These are phyloP conservation scores for Anastrepha ludens DNA, from an alignment of 1,140 invertebrate genomes.

Conservation along the genomic window DNA sequence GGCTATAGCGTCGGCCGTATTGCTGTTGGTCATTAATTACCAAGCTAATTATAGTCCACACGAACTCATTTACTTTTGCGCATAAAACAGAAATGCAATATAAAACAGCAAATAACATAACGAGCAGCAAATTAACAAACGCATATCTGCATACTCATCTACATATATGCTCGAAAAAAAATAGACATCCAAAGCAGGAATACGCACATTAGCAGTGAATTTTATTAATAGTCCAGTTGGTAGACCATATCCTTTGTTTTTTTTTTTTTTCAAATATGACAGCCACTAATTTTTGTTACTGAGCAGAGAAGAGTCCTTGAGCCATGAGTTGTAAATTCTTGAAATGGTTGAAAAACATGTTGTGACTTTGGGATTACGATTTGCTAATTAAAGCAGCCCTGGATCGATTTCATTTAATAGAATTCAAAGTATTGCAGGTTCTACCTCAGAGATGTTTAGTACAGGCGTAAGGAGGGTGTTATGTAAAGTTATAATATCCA, in stretches of 20 bases:
- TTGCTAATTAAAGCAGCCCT: too few species aligned
- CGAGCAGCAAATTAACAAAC: constrained; percentile 46
- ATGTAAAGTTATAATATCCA: too few species aligned
- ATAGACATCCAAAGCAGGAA: background rate
- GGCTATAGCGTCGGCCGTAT: background rate
- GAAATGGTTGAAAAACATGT: too few species aligned
- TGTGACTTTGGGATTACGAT: too few species aligned
- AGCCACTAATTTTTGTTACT: background rate
- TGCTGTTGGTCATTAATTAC: constrained; percentile 37
- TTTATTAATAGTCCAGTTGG: background rate
- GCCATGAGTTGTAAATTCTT: too few species aligned
- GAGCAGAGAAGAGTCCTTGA: too few species aligned
- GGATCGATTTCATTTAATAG: too few species aligned
- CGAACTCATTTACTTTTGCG: constrained; percentile 49
- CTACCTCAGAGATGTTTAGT: too few species aligned
- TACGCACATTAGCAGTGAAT: constrained; percentile 36
- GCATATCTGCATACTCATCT: background rate
- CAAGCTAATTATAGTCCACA: constrained; percentile 28
- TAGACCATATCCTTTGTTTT: background rate
- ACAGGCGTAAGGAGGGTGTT: too few species aligned
- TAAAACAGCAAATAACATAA: constrained; percentile 26
- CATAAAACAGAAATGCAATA: constrained; percentile 12
- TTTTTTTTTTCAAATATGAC: too few species aligned
- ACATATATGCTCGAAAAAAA: background rate
- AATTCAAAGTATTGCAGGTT: too few species aligned